A percentile compares a stretch with the other conserved stretches of the same genome.
These are phyloP conservation scores for Notoglanidium macrostoma DNA, from an alignment of 2,797 vertebrate genomes.

Conservation along the genomic window DNA sequence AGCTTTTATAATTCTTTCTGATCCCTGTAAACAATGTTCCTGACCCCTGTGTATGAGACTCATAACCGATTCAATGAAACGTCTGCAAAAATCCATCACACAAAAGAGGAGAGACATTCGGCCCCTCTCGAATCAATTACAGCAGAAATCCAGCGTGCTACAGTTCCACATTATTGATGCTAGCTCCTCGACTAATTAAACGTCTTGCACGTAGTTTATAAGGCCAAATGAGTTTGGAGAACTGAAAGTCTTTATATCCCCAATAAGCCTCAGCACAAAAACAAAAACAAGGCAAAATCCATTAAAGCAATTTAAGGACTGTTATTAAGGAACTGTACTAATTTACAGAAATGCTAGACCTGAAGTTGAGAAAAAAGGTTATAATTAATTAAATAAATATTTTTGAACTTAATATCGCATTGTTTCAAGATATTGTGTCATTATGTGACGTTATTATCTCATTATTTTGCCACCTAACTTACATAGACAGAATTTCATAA, in stretches of 20 bases:
- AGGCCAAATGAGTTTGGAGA: slow-evolving; percentile 4
- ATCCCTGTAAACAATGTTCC: background rate
- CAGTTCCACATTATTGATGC: background rate
- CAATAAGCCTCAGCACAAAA: background rate
- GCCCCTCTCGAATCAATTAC: background rate
- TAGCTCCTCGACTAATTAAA: slow-evolving; percentile 20
- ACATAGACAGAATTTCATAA: background rate
- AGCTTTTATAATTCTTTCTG: background rate
- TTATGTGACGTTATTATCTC: background rate
- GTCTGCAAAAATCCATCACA: background rate
- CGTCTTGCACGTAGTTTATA: background rate
- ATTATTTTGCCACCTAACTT: background rate
- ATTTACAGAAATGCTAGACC: background rate
- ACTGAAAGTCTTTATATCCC: background rate
- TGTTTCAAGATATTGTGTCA: background rate
- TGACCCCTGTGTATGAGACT: background rate
- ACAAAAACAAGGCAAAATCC: slow-evolving; percentile 6
- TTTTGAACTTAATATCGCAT: too few species aligned
- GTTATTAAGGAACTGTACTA: background rate
- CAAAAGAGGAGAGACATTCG: slow-evolving; percentile 2
- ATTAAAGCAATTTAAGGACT: slow-evolving; percentile 1
- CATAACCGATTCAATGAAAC: background rate
- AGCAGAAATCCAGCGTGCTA: slow-evolving; percentile 1
- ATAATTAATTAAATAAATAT: too few species aligned
- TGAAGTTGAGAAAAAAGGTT: background rate